Base-by-base conservation (phyloP, 2,797 vertebrate species). In the Enteromius afrohamiltoni region DNA sequence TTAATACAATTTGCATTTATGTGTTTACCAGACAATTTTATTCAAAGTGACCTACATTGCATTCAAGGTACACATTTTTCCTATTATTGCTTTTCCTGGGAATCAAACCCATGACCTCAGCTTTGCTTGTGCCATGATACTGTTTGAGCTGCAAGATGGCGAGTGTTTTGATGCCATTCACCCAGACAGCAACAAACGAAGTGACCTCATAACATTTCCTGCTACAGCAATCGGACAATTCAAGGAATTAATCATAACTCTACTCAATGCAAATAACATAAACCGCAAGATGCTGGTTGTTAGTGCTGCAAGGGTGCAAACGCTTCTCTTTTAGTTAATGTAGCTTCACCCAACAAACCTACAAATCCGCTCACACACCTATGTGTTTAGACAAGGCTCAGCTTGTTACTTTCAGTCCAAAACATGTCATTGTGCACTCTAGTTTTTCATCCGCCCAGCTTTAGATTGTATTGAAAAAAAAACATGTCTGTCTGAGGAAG, bases 381-480 rank as follows among this genome's bases (percentile, higher is more conserved):
- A 80, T 74, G 76, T 34, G 23, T 75, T 75, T 76, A 31, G 62
- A 78, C 80, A 83, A 75, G 77, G 85, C 80, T 37, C 85, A 79
- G 69, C 85, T 79, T 86, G 85, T 71, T 83, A 69, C 60, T 85
- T 87, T 31, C 77, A 77, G 76, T 62, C 49, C 55, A 29, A 29
- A 80, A 80, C 49, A 70, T 51, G 76, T 77, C 78, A 77, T 73
- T 67, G 83, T 86, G 67, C 80, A 55, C 75, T 70, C 7, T 51
- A 79, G 37, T 37, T 47, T 69, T 19, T 74, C 34, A 60, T 58
- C 26, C 64, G 40, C 10, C 64, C 69, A 71, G n/a, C n/a, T n/a
- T n/a, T n/a, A n/a, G n/a, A n/a, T n/a, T n/a, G n/a, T n/a, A n/a
- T n/a, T n/a, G n/a, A n/a, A n/a, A n/a, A n/a, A n/a, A n/a, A n/a